Conservation (phyloP, 2,888 invertebrate species). For the Reticulitermes lucifugus region DNA sequence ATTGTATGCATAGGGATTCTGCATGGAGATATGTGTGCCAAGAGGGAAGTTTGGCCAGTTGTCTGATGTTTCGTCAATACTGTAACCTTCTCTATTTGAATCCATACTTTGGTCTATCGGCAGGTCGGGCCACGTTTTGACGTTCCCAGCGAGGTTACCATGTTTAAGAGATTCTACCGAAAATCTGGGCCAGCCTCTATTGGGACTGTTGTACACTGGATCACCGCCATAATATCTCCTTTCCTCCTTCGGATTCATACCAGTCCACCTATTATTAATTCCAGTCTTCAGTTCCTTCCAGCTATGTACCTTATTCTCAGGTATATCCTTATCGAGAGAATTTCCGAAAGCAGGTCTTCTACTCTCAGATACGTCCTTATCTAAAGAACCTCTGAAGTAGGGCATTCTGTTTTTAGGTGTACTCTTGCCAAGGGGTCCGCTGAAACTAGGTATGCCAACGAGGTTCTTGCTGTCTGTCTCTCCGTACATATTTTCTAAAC, state of each 20-base stretch:
- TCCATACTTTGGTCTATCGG: neutral
- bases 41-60: conserved; percentile 37
- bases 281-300: neutral
- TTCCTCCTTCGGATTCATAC: conserved; percentile 30
- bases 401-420: neutral
- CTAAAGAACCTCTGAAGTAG: neutral
- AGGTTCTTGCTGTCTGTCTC: neutral
- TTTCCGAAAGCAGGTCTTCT: neutral
- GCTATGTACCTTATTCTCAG: neutral
- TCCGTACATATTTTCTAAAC: neutral
- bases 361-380: neutral
- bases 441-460: neutral
- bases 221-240: conserved; percentile 41
- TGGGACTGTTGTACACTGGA: conserved; percentile 36
- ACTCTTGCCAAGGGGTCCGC: neutral
- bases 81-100: conserved; percentile 10
- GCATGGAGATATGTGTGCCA: neutral
- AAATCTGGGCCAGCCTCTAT: conserved; percentile 38
- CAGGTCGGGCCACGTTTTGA: conserved; percentile 30
- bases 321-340: neutral
- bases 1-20: neutral
- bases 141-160: conserved; percentile 24
- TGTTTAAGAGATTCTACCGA: conserved; percentile 46
- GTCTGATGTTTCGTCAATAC: neutral
- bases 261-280: neutral